phyloP scores from a whole-genome alignment of 1,140 invertebrate genomes.

The Bemisia tabaci region DNA sequence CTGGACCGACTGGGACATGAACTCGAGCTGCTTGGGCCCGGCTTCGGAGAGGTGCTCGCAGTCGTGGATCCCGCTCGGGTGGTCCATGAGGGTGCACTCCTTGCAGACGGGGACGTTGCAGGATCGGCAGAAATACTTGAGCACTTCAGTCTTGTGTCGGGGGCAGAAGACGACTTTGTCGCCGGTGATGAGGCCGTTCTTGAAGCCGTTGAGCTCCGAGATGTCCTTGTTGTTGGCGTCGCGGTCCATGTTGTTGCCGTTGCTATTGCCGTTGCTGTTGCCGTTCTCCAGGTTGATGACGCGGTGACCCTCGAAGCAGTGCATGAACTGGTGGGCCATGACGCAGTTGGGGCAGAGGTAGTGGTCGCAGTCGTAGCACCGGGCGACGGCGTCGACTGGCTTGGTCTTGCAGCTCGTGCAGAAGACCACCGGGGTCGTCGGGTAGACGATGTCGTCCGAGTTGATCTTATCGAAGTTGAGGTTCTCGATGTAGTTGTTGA shows the following conservation, averaged over 20 bases:
- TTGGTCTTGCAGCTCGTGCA: constrained; percentile 80
- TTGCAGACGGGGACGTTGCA: constrained; percentile 85
- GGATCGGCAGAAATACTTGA: constrained; percentile 84
- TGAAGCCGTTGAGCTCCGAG: constrained; percentile 27
- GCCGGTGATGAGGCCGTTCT: constrained; percentile 24
- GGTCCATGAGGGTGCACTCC: constrained; percentile 80
- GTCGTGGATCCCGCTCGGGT: constrained; percentile 71
- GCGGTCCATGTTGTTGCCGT: constrained; percentile 33
- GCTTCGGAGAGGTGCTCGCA: constrained; percentile 67
- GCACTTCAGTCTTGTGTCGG: constrained; percentile 68
- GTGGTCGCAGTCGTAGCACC: constrained; percentile 89
- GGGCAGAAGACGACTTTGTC: constrained; percentile 62
- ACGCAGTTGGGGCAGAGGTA: constrained; percentile 92
- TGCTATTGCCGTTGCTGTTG: constrained; percentile 54
- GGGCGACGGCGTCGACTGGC: constrained; percentile 70
- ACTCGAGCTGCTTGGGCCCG: constrained; percentile 68
- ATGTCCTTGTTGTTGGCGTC: constrained; percentile 26
- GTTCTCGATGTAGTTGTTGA: constrained; percentile 36
- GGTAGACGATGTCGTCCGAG: not conserved
- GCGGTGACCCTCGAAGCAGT: constrained; percentile 92
- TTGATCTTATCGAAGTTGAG: constrained; percentile 12
- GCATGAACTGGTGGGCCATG: constrained; percentile 96
- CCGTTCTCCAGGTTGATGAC: constrained; percentile 52
- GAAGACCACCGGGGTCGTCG: constrained; percentile 32
- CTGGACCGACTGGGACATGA: constrained; percentile 60